Evolutionary conservation across 2,888 invertebrate genomes (phyloP).

Genomic region (Orthosia gothica): DNA sequence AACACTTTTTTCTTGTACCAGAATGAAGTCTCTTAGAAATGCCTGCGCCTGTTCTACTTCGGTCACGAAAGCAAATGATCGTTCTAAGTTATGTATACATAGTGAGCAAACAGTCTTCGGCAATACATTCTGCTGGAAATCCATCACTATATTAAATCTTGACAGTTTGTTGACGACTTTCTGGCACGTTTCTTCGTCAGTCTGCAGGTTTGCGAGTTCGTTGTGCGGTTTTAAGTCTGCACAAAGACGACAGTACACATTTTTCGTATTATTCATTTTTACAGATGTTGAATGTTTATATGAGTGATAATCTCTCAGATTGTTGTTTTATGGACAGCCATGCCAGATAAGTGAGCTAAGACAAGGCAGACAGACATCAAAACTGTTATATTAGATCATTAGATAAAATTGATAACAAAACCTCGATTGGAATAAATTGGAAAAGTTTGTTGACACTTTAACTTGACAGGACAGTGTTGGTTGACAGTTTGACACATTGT

Average conservation of each 20-base stretch:
- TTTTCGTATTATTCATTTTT: slow-evolving; percentile 67
- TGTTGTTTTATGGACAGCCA: too few species aligned
- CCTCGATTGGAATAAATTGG: too few species aligned
- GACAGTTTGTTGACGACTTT: slow-evolving; percentile 74
- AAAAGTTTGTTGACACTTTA: too few species aligned
- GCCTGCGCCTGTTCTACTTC: slow-evolving; percentile 78
- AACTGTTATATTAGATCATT: too few species aligned
- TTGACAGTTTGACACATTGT: too few species aligned
- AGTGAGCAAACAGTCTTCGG: slow-evolving; percentile 80
- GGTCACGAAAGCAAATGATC: slow-evolving; percentile 77
- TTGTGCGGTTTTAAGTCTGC: slow-evolving; percentile 74
- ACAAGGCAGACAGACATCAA: too few species aligned
- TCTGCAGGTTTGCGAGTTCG: slow-evolving; percentile 72
- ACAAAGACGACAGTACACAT: slow-evolving; percentile 76
- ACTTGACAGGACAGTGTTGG: too few species aligned
- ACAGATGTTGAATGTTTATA: background rate
- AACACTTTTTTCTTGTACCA: slow-evolving; percentile 63
- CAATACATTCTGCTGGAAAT: slow-evolving; percentile 71
- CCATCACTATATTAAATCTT: slow-evolving; percentile 72
- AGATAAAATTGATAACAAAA: too few species aligned
- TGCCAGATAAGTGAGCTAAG: too few species aligned
- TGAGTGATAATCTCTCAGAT: too few species aligned
- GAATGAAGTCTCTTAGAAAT: slow-evolving; percentile 66
- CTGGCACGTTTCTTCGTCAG: slow-evolving; percentile 64
- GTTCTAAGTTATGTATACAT: slow-evolving; percentile 76